phyloP scores from a whole-genome alignment of 2,113 vertebrate genomes.

The Callocephalon fimbriatum region DNA sequence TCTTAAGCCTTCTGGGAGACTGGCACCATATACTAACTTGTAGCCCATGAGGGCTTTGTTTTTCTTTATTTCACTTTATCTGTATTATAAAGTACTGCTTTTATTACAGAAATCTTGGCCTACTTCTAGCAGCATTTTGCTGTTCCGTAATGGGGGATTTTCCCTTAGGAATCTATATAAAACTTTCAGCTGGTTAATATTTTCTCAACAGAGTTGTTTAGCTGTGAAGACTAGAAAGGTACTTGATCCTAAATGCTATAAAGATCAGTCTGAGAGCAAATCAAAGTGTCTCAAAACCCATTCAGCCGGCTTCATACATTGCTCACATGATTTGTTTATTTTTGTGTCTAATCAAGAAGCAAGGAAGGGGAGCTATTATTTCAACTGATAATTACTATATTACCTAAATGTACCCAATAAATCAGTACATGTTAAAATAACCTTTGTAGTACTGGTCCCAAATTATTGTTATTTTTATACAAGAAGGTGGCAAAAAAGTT shows the following conservation, averaged over 20 bases:
- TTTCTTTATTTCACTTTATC: not conserved
- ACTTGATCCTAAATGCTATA: not conserved
- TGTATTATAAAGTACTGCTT: not conserved
- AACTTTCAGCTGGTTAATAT: not conserved
- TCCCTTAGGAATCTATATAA: not conserved
- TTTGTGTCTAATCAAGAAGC: not conserved
- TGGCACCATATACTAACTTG: not conserved
- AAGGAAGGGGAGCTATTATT: not conserved
- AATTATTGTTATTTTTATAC: not conserved
- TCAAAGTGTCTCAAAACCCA: not conserved
- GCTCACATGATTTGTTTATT: not conserved
- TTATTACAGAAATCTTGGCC: not conserved
- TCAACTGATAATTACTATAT: not conserved
- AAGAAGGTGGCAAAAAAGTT: not conserved
- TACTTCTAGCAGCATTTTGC: not conserved
- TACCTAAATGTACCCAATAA: not conserved
- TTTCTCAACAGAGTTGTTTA: slow-evolving; percentile 24
- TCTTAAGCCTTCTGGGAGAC: not conserved
- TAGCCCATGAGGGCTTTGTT: not conserved
- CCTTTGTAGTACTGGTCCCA: not conserved
- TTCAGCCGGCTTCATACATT: not conserved
- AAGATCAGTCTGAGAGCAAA: slow-evolving; percentile 1
- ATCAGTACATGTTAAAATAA: not conserved
- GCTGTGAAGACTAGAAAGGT: not conserved
- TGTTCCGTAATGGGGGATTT: not conserved